phyloP scores from a whole-genome alignment of 2,797 vertebrate species.

The Rhincodon typus region DNA sequence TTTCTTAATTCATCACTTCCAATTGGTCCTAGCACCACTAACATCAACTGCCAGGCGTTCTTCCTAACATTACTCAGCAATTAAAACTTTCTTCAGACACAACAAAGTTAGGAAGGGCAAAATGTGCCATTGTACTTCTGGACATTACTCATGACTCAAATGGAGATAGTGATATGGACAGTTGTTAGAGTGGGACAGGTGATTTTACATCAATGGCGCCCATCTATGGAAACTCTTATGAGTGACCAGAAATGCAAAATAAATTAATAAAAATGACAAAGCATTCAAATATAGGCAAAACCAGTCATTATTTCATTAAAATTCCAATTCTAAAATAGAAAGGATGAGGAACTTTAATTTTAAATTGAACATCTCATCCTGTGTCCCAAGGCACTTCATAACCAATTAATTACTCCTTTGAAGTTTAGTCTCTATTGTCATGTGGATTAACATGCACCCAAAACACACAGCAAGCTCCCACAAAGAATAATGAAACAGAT shows the following conservation, averaged over 20 bases:
- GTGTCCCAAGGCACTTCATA: background rate
- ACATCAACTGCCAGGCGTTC: background rate
- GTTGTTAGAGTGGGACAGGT: background rate
- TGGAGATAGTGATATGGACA: background rate
- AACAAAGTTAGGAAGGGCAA: background rate
- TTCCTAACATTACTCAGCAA: background rate
- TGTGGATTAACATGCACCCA: background rate
- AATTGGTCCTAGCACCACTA: background rate
- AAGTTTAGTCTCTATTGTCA: background rate
- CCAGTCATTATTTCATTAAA: background rate
- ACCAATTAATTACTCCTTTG: background rate
- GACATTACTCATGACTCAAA: background rate
- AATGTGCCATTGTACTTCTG: background rate
- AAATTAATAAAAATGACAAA: background rate
- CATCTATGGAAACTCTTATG: background rate
- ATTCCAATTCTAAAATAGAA: background rate
- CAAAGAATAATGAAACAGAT: background rate
- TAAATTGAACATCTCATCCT: background rate
- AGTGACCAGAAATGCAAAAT: background rate
- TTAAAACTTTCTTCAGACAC: background rate
- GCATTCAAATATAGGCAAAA: background rate
- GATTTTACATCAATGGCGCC: background rate
- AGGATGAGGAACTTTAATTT: background rate
- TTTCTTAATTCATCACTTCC: background rate
- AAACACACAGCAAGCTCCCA: background rate